Evolutionary conservation across 2,113 vertebrate species (phyloP), one percentile per base, ranked within the genome.

Genomic region (Clarias gariepinus): DNA sequence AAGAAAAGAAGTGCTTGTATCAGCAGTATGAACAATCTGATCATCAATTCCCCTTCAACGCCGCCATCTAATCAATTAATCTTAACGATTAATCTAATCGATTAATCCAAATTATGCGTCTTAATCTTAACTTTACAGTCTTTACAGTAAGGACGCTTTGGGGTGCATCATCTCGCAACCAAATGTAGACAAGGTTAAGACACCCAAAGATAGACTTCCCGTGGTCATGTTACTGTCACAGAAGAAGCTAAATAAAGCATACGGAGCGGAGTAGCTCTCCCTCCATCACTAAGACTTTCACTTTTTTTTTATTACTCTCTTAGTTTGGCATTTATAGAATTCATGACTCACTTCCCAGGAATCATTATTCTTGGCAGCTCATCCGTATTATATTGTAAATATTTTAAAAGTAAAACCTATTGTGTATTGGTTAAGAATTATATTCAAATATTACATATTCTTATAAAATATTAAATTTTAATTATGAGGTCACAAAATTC

Each of bases 131-230:
- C 92, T 93, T 92, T 91, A 80, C 87, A 71, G 28, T 5, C 19
- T 76, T 64, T 33, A 71, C n/a, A 41, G 64, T 81, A 83, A 91
- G 84, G 85, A 66, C 84, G 53, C 82, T 63, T 5, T 61, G 64
- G 80, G 73, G 19, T 83, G 73, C 88, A 87, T 86, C 88, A 87
- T 86, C 55, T 85, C 82, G 88, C 86, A 90, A 90, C 94, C 93
- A 95, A 94, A 95, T 94, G 92, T 92, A 94, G 94, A 94, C 92
- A 93, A 92, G 77, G 90, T 92, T 89, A 92, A 92, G 84, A 93
- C 83, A 81, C 89, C 94, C 93, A 95, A 95, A 95, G 89, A 93
- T 94, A 94, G 93, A 92, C 85, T 88, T 81, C 83, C 53, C 57
- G 74, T 64, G n/a, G 86, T 90, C 90, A 25, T 52, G 80, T 91